Evolutionary conservation across 92 coral and sea anemone species (phyloP).

Genomic region (Chrysogorgia sp.): DNA sequence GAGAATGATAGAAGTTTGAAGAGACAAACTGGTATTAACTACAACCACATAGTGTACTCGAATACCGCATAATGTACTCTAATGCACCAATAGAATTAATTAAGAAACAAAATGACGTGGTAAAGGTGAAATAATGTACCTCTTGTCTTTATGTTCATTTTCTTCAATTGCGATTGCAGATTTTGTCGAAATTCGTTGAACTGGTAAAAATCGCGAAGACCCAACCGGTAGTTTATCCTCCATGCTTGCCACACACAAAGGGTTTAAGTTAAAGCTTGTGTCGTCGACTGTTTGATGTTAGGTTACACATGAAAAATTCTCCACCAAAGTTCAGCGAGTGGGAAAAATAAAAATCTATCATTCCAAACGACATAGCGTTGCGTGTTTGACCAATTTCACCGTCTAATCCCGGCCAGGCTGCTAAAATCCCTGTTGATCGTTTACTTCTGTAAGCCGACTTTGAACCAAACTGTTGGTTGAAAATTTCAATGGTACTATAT

Average conservation of each 20-base stretch:
- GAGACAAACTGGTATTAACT: neutral
- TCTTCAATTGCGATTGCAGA: constrained; percentile 24
- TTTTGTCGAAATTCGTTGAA: constrained; percentile 9
- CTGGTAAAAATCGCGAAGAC: constrained; percentile 19
- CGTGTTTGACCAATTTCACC: neutral
- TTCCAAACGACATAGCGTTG: constrained; percentile 1
- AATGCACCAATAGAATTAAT: neutral
- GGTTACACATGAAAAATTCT: constrained; percentile 30
- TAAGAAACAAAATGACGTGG: neutral
- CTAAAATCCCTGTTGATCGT: constrained; percentile 17
- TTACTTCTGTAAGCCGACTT: constrained; percentile 27
- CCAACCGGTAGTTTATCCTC: constrained; percentile 9
- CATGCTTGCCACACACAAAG: constrained; percentile 9
- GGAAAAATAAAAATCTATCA: constrained; percentile 11
- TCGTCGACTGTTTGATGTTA: constrained; percentile 2
- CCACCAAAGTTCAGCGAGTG: constrained; percentile 1
- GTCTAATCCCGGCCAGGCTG: constrained; percentile 23
- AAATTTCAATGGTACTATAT: constrained; percentile 12
- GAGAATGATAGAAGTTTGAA: too few relatives aligned
- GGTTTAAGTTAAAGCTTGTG: constrained; percentile 16
- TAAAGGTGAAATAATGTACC: constrained; percentile 28
- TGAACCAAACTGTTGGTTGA: constrained; percentile 30
- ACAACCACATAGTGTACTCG: too few relatives aligned
- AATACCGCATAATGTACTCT: neutral
- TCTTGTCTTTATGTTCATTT: constrained; percentile 7